Base-by-base conservation (phyloP, 1,140 invertebrate genomes). In the Drosophila cardini region DNA sequence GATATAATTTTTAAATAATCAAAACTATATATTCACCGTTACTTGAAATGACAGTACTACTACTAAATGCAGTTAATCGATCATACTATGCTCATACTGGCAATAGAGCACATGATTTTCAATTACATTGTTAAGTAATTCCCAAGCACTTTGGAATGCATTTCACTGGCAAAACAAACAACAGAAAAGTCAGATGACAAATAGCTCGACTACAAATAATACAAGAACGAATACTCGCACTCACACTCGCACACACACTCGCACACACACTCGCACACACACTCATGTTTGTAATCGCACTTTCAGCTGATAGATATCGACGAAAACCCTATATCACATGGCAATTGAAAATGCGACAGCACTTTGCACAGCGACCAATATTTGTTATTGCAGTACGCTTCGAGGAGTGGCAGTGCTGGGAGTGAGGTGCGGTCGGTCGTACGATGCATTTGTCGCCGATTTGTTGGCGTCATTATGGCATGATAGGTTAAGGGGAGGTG, bases 381-480 rank as follows among this genome's bases (percentile, higher is more conserved):
- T 82, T 86, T 86, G 83, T 87, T 86, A 73, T 79, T 87, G 68
- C 76, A 18, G n/a, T 30, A 55, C 53, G 48, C 43, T 26, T 26
- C 70, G 26, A 34, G 32, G 6, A 2, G 36, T n/a, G 52, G 7
- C 8, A 13, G 11, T 10, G 4, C 0, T 4, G 21, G 21, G 11
- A 34, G 26, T 6, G 38, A 21, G 36, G 10, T 8, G 30, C 5
- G 16, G 8, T 10, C 10, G 13, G 34, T 0, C 15, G 26, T 40
- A 36, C 42, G 62, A 62, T 52, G 63, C 72, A 86, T 82, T 86
- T 82, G 78, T 73, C 76, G 76, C 73, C 80, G 79, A 83, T 87
- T 87, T 79, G 83, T 79, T 87, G 83, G 83, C 83, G 83, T 87
- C 83, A 87, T 87, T 87, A 86, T 76, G 78, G 38, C 72, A 69